phyloP scores from a whole-genome alignment of 1,140 invertebrate species.

The Theocolax elegans region DNA sequence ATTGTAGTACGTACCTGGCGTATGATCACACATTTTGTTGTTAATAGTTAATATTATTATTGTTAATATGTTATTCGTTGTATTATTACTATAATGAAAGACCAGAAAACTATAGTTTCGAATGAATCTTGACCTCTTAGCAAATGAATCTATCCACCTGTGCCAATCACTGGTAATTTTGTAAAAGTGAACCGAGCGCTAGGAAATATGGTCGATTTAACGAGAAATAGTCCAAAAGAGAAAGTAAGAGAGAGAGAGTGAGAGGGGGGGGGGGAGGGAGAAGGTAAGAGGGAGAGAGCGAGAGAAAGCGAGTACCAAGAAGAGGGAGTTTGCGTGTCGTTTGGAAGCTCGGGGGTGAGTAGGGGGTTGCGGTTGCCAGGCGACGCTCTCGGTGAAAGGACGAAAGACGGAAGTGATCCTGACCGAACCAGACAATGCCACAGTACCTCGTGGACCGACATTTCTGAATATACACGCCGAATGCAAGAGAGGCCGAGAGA shows the following conservation, averaged over 20 bases:
- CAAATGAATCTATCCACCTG: not conserved
- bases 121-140: not conserved
- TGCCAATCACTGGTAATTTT: not conserved
- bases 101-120: too few relatives aligned
- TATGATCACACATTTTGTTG: too few relatives aligned
- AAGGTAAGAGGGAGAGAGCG: conserved; percentile 3
- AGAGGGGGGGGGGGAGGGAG: not conserved
- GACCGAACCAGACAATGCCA: conserved; percentile 18
- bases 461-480: not conserved
- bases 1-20: too few relatives aligned
- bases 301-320: not conserved
- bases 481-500: not conserved
- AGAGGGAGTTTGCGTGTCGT: conserved; percentile 25
- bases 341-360: not conserved
- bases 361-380: conserved; percentile 27
- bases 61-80: too few relatives aligned
- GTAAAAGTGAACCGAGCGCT: not conserved
- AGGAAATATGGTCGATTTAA: conserved; percentile 34
- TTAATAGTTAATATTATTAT: too few relatives aligned
- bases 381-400: conserved; percentile 35
- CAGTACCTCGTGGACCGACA: not conserved
- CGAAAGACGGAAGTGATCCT: conserved; percentile 40
- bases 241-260: conserved; percentile 10
- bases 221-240: conserved; percentile 22
- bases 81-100: too few relatives aligned